Percentiles rank a stretch among this genome's conserved stretches.
phyloP scores from a whole-genome alignment of 2,888 invertebrate genomes.

The Tryphoninae sp. region DNA sequence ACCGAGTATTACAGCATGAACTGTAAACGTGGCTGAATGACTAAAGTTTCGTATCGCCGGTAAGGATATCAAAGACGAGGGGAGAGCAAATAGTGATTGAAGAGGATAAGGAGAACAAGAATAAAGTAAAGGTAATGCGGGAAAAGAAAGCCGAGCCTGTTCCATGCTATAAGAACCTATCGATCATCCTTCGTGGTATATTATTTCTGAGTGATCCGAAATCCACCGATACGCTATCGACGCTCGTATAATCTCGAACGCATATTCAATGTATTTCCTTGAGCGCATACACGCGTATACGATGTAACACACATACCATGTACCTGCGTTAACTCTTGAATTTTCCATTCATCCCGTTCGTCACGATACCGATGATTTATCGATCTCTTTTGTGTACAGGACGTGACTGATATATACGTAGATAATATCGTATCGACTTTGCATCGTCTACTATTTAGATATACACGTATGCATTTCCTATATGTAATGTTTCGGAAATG shows the following conservation, averaged over 20 bases:
- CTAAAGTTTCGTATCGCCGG: conserved; percentile 4
- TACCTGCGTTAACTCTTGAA: neutral
- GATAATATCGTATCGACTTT: neutral
- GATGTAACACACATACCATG: neutral
- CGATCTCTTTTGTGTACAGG: neutral
- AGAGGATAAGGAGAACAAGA: neutral
- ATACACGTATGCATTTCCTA: too few relatives aligned
- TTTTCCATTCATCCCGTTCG: conserved; percentile 21
- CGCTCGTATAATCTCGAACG: neutral
- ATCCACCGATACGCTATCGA: conserved; percentile 26
- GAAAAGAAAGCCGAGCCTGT: neutral
- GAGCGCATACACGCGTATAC: neutral
- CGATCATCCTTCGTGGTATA: neutral
- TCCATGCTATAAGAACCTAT: neutral
- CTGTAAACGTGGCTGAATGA: conserved; percentile 23
- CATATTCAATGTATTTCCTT: too few relatives aligned
- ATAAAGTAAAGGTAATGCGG: neutral
- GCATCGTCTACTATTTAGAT: too few relatives aligned
- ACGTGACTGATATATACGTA: neutral
- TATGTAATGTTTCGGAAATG: too few relatives aligned
- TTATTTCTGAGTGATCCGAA: conserved; percentile 33
- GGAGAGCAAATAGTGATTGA: conserved; percentile 1
- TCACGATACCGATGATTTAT: conserved; percentile 24
- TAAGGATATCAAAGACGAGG: neutral
- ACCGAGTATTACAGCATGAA: neutral